A percentile compares a stretch with the other conserved stretches of the same genome.
Evolutionary conservation across 2,888 invertebrate species (phyloP).

Genomic region (Aspidiotus rigidus): DNA sequence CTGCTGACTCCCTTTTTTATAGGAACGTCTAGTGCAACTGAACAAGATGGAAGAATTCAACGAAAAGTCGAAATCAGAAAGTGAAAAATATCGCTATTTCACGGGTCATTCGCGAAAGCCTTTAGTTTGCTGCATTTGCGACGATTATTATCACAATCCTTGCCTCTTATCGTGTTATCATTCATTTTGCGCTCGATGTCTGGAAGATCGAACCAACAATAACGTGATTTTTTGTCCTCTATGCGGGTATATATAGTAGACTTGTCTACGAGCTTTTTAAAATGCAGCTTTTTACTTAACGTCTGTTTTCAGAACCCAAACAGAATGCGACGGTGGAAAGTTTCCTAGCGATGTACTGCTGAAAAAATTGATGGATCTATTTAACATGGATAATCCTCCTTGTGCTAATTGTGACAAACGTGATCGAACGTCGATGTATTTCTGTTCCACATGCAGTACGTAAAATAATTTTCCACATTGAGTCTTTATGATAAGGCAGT

Average conservation of each 20-base stretch:
- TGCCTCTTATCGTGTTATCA: slow-evolving; percentile 60
- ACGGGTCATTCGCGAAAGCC: slow-evolving; percentile 42
- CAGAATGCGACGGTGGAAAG: slow-evolving; percentile 55
- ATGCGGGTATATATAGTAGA: slow-evolving; percentile 48
- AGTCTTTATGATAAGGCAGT: not conserved
- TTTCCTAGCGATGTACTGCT: slow-evolving; percentile 59
- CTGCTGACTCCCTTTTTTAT: no score
- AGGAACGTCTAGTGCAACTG: no score
- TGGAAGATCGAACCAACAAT: slow-evolving; percentile 54
- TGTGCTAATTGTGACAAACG: slow-evolving; percentile 71
- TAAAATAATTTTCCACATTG: not conserved
- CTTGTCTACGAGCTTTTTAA: not conserved
- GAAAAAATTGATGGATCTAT: slow-evolving; percentile 59
- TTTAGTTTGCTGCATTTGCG: slow-evolving; percentile 56
- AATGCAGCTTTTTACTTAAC: not conserved
- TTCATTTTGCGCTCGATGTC: slow-evolving; percentile 59
- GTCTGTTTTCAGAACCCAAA: slow-evolving; percentile 47
- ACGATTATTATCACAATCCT: slow-evolving; percentile 59
- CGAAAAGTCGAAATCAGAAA: slow-evolving; percentile 11
- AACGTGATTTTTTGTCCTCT: slow-evolving; percentile 56
- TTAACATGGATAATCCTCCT: slow-evolving; percentile 60
- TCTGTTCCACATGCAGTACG: slow-evolving; percentile 66
- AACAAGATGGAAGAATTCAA: slow-evolving; percentile 3
- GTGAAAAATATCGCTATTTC: slow-evolving; percentile 21
- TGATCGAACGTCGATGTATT: slow-evolving; percentile 60